Evolutionary conservation across 2,113 vertebrate species (phyloP), one percentile per base, ranked within the genome.

Genomic region (Uropsilus gracilis): DNA sequence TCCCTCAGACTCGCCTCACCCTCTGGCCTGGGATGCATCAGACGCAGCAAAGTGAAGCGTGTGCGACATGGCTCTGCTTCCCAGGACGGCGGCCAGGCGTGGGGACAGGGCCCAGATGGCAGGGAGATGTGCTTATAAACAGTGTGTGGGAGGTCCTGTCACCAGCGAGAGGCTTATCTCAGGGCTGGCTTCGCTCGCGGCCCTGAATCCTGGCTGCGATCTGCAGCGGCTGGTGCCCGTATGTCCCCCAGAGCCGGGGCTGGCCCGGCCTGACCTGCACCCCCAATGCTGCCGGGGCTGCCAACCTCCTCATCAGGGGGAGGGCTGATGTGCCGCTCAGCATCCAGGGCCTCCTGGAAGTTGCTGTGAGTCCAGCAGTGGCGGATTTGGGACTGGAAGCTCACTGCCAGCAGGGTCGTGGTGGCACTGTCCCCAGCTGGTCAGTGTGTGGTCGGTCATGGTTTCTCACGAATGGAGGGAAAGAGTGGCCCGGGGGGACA

Each of bases 21-120:
- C 50, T 39, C 26, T 1, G 20, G 64, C 64, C 83, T 90, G 59
- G 59, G 73, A 91, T 3, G 11, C 37, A 39, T 91, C 93, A 76
- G 72, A 93, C 3, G 11, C 37, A 39, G 90, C 93, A 80, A 76
- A 94, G 37, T 84, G 32, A 59, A 83, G 28, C 24, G 10, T 61
- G 32, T 42, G 81, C 44, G 69, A 83, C 63, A 34, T 0, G 1
- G n/a, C 37, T 64, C 14, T 0, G 46, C 39, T 89, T 32, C 82
- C 20, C 0, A 86, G 82, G 28, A 77, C 0, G 4, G 64, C 59
- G 69, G 64, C 86, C 32, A 78, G 76, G 57, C 32, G 0, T 34
- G 63, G 66, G 10, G 57, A 86, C 50, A 87, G 34, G 55, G 32
- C 92, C 86, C 94, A 97, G 82, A 61, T 66, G 75, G 69, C 88